These are phyloP conservation scores for Papilio demoleus DNA, from an alignment of 2,888 invertebrate genomes.

Conservation along the genomic window DNA sequence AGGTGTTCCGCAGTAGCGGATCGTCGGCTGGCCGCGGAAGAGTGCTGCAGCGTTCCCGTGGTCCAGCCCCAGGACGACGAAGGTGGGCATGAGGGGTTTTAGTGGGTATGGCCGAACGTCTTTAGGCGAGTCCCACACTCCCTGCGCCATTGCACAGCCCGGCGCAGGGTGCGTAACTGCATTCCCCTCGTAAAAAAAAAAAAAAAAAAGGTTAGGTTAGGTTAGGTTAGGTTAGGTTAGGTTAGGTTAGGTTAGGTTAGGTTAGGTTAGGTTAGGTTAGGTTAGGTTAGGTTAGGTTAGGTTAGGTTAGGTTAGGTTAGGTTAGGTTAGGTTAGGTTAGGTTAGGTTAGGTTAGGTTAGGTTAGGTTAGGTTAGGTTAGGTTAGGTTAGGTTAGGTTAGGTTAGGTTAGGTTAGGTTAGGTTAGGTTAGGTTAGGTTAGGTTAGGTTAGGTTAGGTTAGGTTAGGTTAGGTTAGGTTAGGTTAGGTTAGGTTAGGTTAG, in stretches of 20 bases:
- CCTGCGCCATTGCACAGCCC: too few species aligned
- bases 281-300: constrained; percentile 37
- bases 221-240: constrained; percentile 39
- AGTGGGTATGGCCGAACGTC: too few species aligned
- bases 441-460: constrained; percentile 34
- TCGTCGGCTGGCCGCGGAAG: too few species aligned
- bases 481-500: constrained; percentile 34
- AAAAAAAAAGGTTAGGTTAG: constrained; percentile 30
- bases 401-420: constrained; percentile 32
- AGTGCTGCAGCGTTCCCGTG: too few species aligned
- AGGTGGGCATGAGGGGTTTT: too few species aligned
- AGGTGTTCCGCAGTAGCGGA: too few species aligned
- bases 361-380: constrained; percentile 34
- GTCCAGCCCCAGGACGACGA: too few species aligned
- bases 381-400: constrained; percentile 31
- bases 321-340: constrained; percentile 35
- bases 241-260: constrained; percentile 36
- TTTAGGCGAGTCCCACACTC: too few species aligned
- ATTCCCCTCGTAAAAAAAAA: too few species aligned
- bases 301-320: constrained; percentile 37
- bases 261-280: constrained; percentile 36
- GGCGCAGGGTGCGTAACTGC: too few species aligned
- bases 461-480: constrained; percentile 36
- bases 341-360: constrained; percentile 39
- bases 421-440: constrained; percentile 36